Conservation (phyloP, 2,797 vertebrate species). For the Xerus rutilus region DNA sequence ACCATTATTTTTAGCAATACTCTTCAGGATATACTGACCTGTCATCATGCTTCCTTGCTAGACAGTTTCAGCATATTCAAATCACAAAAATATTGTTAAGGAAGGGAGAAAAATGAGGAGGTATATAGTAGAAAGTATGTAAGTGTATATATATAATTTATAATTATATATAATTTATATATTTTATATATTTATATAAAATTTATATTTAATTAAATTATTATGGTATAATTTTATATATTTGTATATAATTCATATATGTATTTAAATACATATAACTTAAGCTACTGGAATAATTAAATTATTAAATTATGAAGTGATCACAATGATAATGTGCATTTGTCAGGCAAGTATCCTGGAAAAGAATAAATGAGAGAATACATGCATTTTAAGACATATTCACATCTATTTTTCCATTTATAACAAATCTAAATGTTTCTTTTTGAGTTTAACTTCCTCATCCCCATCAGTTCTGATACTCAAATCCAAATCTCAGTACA, state of each 20-base stretch:
- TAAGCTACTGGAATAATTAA: not conserved
- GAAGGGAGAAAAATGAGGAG: not conserved
- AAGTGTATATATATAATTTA: no score
- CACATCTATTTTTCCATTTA: not conserved
- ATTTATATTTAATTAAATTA: no score
- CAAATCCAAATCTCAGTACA: not conserved
- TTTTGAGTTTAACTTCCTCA: not conserved
- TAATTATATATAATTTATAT: no score
- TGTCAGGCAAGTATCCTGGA: not conserved
- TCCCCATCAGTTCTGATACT: not conserved
- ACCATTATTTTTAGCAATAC: not conserved
- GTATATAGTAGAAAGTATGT: not conserved
- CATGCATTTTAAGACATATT: not conserved
- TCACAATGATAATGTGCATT: not conserved
- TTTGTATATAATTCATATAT: no score
- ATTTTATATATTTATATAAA: not conserved
- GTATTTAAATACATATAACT: no score
- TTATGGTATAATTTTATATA: no score
- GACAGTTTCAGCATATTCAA: not conserved
- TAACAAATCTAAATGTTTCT: not conserved
- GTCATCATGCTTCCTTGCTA: not conserved
- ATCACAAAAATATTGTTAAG: not conserved
- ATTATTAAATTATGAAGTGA: not conserved
- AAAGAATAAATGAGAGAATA: not conserved
- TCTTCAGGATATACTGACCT: not conserved